Percentiles rank a stretch among this genome's conserved stretches.
Evolutionary conservation across 2,113 vertebrate species (phyloP).

Genomic region (Pteruthius melanotis): DNA sequence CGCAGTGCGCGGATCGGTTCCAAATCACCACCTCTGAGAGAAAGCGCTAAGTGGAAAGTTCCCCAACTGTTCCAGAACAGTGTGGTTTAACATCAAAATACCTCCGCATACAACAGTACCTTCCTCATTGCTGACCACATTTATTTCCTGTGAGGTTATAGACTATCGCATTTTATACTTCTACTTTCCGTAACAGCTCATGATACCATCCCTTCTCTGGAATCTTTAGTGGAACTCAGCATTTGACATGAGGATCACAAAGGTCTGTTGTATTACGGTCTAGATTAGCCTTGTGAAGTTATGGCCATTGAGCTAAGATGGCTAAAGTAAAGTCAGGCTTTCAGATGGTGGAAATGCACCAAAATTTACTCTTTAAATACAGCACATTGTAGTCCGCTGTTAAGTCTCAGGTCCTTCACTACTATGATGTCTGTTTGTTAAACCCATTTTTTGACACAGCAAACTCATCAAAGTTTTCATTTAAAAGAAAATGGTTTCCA

Average conservation of each 20-base stretch:
- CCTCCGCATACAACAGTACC: not conserved
- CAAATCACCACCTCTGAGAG: slow-evolving; percentile 15
- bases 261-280: not conserved
- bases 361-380: not conserved
- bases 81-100: not conserved
- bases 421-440: not conserved
- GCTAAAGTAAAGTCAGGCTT: slow-evolving; percentile 2
- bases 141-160: not conserved
- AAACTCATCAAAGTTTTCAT: not conserved
- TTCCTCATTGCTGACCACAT: slow-evolving; percentile 16
- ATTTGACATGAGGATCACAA: not conserved
- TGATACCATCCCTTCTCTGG: not conserved
- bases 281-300: not conserved
- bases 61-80: slow-evolving; percentile 13
- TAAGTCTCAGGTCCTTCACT: not conserved
- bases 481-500: not conserved
- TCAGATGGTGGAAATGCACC: not conserved
- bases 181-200: slow-evolving; percentile 14
- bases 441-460: not conserved
- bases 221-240: not conserved
- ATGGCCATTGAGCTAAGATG: not conserved
- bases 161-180: slow-evolving; percentile 13
- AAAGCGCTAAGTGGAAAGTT: slow-evolving; percentile 16
- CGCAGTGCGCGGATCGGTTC: not conserved
- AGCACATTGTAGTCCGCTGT: not conserved